Conservation (phyloP, 2,113 vertebrate genomes). For the Columba janthina region DNA sequence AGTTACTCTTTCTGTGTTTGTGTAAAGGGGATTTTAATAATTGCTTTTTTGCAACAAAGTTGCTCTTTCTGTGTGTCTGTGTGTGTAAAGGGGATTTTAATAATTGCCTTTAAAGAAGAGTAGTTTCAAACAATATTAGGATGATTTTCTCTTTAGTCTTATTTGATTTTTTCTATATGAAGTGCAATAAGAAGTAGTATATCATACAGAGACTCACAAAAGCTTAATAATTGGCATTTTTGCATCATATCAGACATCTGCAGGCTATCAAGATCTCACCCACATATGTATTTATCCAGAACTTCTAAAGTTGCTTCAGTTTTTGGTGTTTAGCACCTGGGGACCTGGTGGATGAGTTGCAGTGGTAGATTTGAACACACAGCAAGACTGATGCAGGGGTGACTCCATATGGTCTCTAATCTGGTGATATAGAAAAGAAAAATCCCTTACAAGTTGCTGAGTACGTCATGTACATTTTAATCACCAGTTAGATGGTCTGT, state of each 20-base stretch:
- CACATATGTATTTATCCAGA: not conserved
- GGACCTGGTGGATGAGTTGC: not conserved
- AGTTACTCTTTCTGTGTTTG: not conserved
- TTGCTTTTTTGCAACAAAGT: not conserved
- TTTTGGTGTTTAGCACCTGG: not conserved
- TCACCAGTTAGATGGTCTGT: not conserved
- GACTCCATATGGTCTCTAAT: not conserved
- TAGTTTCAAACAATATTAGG: not conserved
- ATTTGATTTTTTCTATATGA: not conserved
- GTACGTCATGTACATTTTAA: not conserved
- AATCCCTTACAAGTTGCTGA: not conserved
- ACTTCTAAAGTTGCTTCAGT: not conserved
- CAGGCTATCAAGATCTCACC: not conserved
- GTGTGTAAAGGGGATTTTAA: not conserved
- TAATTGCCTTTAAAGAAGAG: not conserved
- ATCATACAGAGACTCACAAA: not conserved
- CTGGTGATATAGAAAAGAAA: not conserved
- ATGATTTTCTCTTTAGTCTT: not conserved
- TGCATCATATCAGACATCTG: not conserved
- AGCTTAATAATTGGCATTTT: not conserved
- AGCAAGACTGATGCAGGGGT: too few relatives aligned
- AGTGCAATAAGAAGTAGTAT: not conserved
- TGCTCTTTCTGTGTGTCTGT: not conserved
- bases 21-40: too few relatives aligned
- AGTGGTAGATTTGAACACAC: not conserved